Evolutionary conservation across 1,140 invertebrate species (phyloP).

Genomic region (Olivierus martensii): DNA sequence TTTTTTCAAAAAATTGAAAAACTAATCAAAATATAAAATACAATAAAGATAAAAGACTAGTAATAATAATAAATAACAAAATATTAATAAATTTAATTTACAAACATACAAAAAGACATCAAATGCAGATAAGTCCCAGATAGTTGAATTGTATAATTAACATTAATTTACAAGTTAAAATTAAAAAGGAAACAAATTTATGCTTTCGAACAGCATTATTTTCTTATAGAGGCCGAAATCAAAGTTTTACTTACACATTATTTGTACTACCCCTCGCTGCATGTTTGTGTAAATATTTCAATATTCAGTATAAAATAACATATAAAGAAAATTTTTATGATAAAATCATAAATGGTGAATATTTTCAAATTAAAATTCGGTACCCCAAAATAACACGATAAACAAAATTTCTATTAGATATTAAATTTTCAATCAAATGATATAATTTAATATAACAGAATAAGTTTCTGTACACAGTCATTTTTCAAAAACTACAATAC

Average conservation of each 20-base stretch:
- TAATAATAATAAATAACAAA: slow-evolving; percentile 20
- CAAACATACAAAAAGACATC: not conserved
- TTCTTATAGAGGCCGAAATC: not conserved
- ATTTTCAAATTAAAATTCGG: not conserved
- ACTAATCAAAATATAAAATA: not conserved
- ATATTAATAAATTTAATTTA: not conserved
- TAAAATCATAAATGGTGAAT: not conserved
- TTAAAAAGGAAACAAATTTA: not conserved
- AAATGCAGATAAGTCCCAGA: slow-evolving; percentile 8
- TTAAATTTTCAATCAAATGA: not conserved
- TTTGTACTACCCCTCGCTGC: slow-evolving; percentile 2
- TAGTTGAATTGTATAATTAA: not conserved
- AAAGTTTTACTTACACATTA: not conserved
- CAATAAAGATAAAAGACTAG: slow-evolving; percentile 1
- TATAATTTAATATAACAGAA: not conserved
- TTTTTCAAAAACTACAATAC: no score
- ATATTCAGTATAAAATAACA: not conserved
- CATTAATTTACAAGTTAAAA: not conserved
- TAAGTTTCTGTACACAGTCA: not conserved
- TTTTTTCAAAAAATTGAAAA: slow-evolving; percentile 22
- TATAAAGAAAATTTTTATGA: not conserved
- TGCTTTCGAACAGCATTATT: not conserved
- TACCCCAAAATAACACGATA: not conserved
- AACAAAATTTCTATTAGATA: not conserved
- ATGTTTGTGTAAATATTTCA: slow-evolving; percentile 2